Evolutionary conservation across 2,113 vertebrate species (phyloP).

Genomic region (Rhabdornis inornatus): DNA sequence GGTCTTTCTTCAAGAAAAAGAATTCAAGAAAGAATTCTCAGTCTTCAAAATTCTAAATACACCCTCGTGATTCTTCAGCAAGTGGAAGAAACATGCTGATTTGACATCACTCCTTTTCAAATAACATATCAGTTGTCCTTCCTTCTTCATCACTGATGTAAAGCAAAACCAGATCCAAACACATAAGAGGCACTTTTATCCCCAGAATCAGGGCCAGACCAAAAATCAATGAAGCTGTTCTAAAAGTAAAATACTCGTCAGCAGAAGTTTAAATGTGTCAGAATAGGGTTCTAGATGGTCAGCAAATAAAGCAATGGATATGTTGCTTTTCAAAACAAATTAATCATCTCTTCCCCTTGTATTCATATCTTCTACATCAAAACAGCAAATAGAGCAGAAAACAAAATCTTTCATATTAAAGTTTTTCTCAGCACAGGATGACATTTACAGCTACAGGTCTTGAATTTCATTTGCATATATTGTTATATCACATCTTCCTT

Average conservation of each 20-base stretch:
- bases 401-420: neutral
- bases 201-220: neutral
- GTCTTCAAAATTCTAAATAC: neutral
- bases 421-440: neutral
- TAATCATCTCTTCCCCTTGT: neutral
- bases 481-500: neutral
- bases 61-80: neutral
- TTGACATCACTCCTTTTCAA: neutral
- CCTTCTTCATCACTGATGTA: neutral
- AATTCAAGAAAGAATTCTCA: neutral
- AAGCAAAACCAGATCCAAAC: neutral
- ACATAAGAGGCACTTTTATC: neutral
- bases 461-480: conserved; percentile 17
- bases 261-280: neutral
- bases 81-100: neutral
- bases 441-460: neutral
- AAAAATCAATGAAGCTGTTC: conserved; percentile 19
- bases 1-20: neutral
- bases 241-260: neutral
- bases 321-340: conserved; percentile 12
- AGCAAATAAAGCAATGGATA: neutral
- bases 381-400: conserved; percentile 33
- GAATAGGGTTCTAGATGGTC: neutral
- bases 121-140: neutral
- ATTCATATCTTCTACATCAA: neutral